Evolutionary conservation across 2,888 invertebrate genomes (phyloP).

Genomic region (Tinea pellionella): DNA sequence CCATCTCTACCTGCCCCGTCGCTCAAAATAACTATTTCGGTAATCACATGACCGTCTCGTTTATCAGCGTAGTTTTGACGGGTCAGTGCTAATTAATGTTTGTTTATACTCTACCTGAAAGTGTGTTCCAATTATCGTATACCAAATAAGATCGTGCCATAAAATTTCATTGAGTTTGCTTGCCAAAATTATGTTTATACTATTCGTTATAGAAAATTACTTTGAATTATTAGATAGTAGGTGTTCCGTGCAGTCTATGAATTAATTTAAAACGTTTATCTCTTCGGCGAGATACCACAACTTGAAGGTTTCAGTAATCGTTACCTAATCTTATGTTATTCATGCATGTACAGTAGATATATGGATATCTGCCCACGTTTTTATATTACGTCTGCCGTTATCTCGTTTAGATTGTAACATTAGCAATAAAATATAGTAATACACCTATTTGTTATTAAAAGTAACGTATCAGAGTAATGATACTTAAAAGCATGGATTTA

Average conservation of each 20-base stretch:
- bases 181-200: background rate
- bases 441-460: too few species aligned
- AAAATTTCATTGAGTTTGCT: background rate
- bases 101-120: background rate
- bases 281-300: background rate
- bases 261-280: background rate
- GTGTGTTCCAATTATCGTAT: background rate
- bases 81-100: constrained; percentile 4
- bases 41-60: constrained; percentile 8
- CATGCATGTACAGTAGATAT: background rate
- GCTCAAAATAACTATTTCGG: constrained; percentile 17
- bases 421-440: too few species aligned
- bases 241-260: background rate
- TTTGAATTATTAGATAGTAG: background rate
- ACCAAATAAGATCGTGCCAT: background rate
- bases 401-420: background rate
- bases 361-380: background rate
- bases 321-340: background rate
- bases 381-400: background rate
- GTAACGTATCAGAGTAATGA: too few species aligned
- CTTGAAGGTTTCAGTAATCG: too few species aligned
- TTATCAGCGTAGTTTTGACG: background rate
- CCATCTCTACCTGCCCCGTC: constrained; percentile 15
- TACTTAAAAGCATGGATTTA: background rate
- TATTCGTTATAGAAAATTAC: background rate